phyloP scores from a whole-genome alignment of 2,888 invertebrate species.

The Drosophila eohydei region DNA sequence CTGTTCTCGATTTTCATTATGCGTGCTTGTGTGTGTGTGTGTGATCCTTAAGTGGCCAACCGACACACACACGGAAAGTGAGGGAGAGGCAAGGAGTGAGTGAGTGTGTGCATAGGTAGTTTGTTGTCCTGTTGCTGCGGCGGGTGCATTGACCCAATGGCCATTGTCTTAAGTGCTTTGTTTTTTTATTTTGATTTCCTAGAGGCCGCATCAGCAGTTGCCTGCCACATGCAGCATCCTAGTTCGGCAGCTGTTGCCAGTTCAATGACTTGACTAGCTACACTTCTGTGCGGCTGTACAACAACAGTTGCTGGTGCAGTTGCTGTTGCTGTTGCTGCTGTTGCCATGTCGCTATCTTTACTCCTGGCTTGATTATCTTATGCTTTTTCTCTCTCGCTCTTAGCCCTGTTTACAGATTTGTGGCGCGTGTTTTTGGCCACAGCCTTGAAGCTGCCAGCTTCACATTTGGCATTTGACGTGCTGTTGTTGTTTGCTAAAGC shows the following conservation, averaged over 20 bases:
- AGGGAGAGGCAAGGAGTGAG: background rate
- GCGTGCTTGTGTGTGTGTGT: slow-evolving; percentile 6
- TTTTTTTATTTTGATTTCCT: slow-evolving; percentile 37
- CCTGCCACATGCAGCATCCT: slow-evolving; percentile 46
- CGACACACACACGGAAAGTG: slow-evolving; percentile 4
- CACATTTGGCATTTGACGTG: slow-evolving; percentile 60
- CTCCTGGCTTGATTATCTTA: background rate
- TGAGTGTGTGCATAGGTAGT: slow-evolving; percentile 20
- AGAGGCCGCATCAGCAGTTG: slow-evolving; percentile 35
- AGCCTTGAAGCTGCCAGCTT: slow-evolving; percentile 47
- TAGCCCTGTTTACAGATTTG: slow-evolving; percentile 9
- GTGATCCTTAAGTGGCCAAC: slow-evolving; percentile 56
- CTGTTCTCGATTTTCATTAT: slow-evolving; percentile 71
- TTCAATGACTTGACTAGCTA: slow-evolving; percentile 40
- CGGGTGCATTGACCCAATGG: slow-evolving; percentile 60
- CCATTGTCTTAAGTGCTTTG: slow-evolving; percentile 49
- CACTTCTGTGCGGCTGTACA: slow-evolving; percentile 40
- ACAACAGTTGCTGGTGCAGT: slow-evolving; percentile 26
- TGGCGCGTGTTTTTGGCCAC: slow-evolving; percentile 24
- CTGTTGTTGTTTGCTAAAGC: slow-evolving; percentile 1
- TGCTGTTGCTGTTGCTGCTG: slow-evolving; percentile 12
- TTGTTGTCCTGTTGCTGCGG: slow-evolving; percentile 47
- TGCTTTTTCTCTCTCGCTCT: background rate
- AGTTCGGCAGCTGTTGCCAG: slow-evolving; percentile 37
- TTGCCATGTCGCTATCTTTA: slow-evolving; percentile 16